Percentiles rank a stretch among this genome's conserved stretches.
Evolutionary conservation across 2,797 vertebrate species (phyloP).

Genomic region (Heteromormyrus szaboi): DNA sequence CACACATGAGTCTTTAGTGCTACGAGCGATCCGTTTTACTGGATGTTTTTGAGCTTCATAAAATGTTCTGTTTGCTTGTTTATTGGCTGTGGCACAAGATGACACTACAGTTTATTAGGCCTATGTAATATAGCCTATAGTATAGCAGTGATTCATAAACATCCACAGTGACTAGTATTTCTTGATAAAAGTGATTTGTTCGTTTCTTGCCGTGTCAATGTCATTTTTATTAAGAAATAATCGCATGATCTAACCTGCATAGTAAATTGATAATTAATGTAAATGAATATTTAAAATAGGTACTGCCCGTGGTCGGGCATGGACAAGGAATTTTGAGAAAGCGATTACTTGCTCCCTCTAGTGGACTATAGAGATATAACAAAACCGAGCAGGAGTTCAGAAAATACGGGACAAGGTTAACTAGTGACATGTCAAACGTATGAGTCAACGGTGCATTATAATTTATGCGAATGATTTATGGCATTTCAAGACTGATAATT

Average conservation of each 20-base stretch:
- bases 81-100: not conserved
- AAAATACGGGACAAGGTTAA: not conserved
- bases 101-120: not conserved
- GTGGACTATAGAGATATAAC: not conserved
- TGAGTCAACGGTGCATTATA: not conserved
- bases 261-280: not conserved
- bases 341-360: not conserved
- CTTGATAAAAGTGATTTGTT: not conserved
- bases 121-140: not conserved
- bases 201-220: not conserved
- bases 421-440: not conserved
- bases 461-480: not conserved
- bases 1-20: conserved; percentile 15
- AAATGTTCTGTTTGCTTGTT: not conserved
- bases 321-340: not conserved
- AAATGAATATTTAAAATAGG: not conserved
- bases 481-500: not conserved
- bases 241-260: not conserved
- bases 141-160: not conserved
- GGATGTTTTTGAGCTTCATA: not conserved
- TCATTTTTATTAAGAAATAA: not conserved
- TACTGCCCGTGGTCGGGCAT: not conserved
- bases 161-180: not conserved
- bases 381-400: not conserved
- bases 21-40: conserved; percentile 26